Base-by-base conservation (phyloP, 2,113 vertebrate genomes). In the Tapirus terrestris region DNA sequence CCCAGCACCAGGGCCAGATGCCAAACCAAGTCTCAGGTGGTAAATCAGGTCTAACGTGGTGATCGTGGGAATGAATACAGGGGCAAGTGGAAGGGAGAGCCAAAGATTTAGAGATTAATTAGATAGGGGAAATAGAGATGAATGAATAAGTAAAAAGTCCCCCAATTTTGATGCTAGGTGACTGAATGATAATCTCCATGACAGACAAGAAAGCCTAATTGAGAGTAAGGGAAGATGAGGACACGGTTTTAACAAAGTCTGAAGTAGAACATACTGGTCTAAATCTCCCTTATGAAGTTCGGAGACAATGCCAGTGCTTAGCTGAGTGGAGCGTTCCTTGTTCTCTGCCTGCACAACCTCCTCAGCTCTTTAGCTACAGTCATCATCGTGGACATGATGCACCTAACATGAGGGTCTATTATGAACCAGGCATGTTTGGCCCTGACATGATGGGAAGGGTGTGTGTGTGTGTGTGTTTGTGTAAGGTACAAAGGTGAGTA, bases 351-450 rank as follows among this genome's bases (percentile, higher is more conserved):
- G 51, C 25, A 70, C 17, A 13, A 4, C 23, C 48, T 6, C 23
- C 48, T 39, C 0, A 1, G 48, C 20, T 5, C 23, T 39, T 8
- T 12, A 20, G 25, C 25, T 29, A 11, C 0, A 0, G 67, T 5
- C 67, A 18, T 6, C 83, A 39, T 67, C 0, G 10, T 21, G 16
- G 67, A 56, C 31, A 0, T 3, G 9, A 36, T 25, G 39, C 6
- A 16, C 14, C 48, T 36, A 18, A 86, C 65, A 20, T 6, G 8
- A 23, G 5, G 14, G 23, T 53, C 63, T n/a, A 9, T 6, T 25
- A 11, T 3, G 82, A 51, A n/a, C 43, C 2, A 10, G 43, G 81
- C 13, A 6, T 1, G 21, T 9, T 6, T 56, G 65, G 84, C 33
- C 25, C 33, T 70, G 27, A 14, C 9, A 4, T 1, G 33, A 39